phyloP scores from a whole-genome alignment of 1,140 invertebrate species.

The Ceratina australensis region DNA sequence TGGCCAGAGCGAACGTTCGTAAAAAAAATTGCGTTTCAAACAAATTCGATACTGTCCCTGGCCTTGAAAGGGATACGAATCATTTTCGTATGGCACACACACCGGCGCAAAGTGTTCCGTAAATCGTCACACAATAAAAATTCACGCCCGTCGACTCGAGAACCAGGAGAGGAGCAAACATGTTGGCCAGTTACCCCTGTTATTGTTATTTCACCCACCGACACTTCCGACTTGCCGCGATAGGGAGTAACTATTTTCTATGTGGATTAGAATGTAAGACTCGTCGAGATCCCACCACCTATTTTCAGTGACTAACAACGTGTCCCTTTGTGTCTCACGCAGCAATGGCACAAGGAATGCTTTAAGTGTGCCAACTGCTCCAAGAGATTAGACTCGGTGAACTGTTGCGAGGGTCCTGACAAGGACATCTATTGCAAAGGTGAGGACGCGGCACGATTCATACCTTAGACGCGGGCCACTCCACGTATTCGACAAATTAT shows the following conservation, averaged over 20 bases:
- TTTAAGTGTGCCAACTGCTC: constrained; percentile 96
- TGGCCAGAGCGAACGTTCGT: no score
- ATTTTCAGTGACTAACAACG: constrained; percentile 74
- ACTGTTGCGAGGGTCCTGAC: constrained; percentile 96
- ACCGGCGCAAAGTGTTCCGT: constrained; percentile 44
- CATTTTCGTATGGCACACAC: not conserved
- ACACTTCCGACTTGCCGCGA: not conserved
- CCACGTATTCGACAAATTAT: not conserved
- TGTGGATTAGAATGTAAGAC: constrained; percentile 34
- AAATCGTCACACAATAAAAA: constrained; percentile 9
- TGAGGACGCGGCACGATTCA: constrained; percentile 75
- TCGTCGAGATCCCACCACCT: constrained; percentile 1
- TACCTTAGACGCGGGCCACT: constrained; percentile 9
- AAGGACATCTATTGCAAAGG: constrained; percentile 99
- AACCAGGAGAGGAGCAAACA: not conserved
- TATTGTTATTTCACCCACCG: no score
- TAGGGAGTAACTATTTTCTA: constrained; percentile 35
- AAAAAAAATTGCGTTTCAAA: no score
- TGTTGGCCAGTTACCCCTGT: no score
- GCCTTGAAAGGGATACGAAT: no score
- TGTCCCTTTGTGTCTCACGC: constrained; percentile 72
- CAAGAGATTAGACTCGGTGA: constrained; percentile 97
- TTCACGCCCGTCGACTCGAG: not conserved
- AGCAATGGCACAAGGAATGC: constrained; percentile 94
- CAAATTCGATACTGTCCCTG: no score